Conservation (phyloP, 2,888 invertebrate species). For the Griposia aprilina region DNA sequence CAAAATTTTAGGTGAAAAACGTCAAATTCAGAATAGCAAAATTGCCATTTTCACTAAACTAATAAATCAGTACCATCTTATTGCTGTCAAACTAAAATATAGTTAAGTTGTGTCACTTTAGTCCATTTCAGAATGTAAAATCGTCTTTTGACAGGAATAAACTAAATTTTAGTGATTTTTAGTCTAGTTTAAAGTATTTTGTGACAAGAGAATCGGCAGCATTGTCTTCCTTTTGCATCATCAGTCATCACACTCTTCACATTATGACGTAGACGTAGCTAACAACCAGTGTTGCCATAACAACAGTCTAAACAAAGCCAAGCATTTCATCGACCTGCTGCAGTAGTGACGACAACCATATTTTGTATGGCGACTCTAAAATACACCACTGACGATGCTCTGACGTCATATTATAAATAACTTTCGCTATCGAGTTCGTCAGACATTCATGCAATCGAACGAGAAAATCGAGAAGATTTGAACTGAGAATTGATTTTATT, state of each 20-base stretch:
- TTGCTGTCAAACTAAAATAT: too few relatives aligned
- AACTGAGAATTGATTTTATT: constrained; percentile 4
- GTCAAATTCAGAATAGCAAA: too few relatives aligned
- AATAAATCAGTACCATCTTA: too few relatives aligned
- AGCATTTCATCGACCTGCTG: constrained; percentile 22
- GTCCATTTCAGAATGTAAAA: too few relatives aligned
- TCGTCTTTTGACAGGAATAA: too few relatives aligned
- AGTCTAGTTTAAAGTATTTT: too few relatives aligned
- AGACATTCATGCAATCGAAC: constrained; percentile 55
- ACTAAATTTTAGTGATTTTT: too few relatives aligned
- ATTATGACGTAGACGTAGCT: constrained; percentile 35
- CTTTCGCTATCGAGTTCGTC: constrained; percentile 56
- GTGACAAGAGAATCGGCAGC: too few relatives aligned
- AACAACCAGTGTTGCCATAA: constrained; percentile 42
- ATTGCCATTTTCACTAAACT: too few relatives aligned
- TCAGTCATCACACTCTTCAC: constrained; percentile 1
- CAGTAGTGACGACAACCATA: constrained; percentile 37
- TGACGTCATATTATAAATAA: constrained; percentile 73
- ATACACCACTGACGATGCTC: constrained; percentile 57
- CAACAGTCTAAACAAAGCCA: constrained; percentile 44
- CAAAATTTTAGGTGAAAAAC: too few relatives aligned
- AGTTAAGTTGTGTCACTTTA: too few relatives aligned
- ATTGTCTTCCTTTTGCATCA: not conserved
- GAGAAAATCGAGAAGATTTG: not conserved
- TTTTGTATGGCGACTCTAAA: constrained; percentile 51